Evolutionary conservation across 2,888 invertebrate species (phyloP), one percentile per base, ranked within the genome.

Genomic region (Drosophila recens): DNA sequence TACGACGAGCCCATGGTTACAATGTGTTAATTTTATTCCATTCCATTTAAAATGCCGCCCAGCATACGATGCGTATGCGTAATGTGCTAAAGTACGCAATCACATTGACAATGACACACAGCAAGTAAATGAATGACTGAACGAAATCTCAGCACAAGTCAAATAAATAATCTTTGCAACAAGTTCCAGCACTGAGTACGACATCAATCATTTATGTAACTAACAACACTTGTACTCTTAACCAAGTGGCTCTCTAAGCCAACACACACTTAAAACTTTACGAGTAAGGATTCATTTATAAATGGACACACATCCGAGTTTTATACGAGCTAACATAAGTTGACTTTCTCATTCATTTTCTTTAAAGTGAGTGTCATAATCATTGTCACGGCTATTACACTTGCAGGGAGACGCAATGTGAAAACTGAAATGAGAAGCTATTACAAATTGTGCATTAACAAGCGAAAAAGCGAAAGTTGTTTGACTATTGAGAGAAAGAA

Each of bases 1-100:
- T 20, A 36, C 20, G 17, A 33, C 30, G 17, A 20, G 17, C 9
- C 11, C 27, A 23, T 40, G 30, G 3, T 56, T 43, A 23, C 38
- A 72, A 48, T 27, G 68, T 51, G 67, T 54, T 64, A 49, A 75
- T 75, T 62, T 46, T 11, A n/a, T 23, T 20, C 36, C 42, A 75
- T 57, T 64, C 48, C 56, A 61, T 61, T 53, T 57, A 49, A 36
- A 49, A 56, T 59, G 40, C 27, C 9, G n/a, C 1, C 1, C 30
- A 20, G 34, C 54, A 30, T n/a, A 45, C 56, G 46, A 11, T 43
- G 51, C 62, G 75, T 75, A 70, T 75, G n/a, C 56, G 49, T 54
- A 51, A 66, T 67, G 11, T 40, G 54, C 8, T 9, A 34, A 38
- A 34, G 11, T 30, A 53, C 38, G 30, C 43, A 48, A 40, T 59